Evolutionary conservation across 2,797 vertebrate genomes (phyloP), one percentile per base, ranked within the genome.

Genomic region (Argyrosomus regius): DNA sequence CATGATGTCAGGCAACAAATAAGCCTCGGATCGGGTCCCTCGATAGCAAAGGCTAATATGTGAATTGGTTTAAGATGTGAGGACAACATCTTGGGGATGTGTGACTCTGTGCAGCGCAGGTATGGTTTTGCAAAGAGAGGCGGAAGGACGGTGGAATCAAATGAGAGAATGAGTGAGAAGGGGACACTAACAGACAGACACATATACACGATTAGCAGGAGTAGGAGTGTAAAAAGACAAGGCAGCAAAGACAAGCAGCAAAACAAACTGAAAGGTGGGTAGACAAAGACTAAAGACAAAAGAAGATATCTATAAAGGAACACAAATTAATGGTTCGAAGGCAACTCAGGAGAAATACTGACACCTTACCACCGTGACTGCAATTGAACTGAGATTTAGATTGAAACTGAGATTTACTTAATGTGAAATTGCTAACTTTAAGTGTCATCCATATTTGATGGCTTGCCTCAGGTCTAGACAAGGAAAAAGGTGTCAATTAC

Each of bases 401-500:
- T 9, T 39, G 61, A 73, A 86, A 73, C 54, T n/a, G 52, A 80
- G 62, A 80, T 82, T 77, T 22, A 17, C 66, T 63, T 46, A 52
- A 54, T 60, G 43, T 78, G 46, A 85, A 83, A 88, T 59, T 64
- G 72, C 60, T 82, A 56, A 83, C 70, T 83, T 57, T 77, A 80
- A 81, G 63, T 26, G 28, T 75, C 54, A 46, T 80, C 31, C 59
- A 73, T 71, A 80, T 89, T 90, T 85, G 63, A 90, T 87, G 77
- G 18, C 39, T 86, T 72, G 79, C 84, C 82, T 70, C 70, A 46
- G 79, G 83, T 50, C 31, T 24, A 35, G 57, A 77, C 62, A 20
- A 45, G 58, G 24, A 8, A 70, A 78, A 87, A 79, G 52, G 80
- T 79, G 66, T 86, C 72, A 79, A 65, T 89, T 88, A 73, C 63